Evolutionary conservation across 2,888 invertebrate genomes (phyloP).

Genomic region (Brachynemurus nebulosus): DNA sequence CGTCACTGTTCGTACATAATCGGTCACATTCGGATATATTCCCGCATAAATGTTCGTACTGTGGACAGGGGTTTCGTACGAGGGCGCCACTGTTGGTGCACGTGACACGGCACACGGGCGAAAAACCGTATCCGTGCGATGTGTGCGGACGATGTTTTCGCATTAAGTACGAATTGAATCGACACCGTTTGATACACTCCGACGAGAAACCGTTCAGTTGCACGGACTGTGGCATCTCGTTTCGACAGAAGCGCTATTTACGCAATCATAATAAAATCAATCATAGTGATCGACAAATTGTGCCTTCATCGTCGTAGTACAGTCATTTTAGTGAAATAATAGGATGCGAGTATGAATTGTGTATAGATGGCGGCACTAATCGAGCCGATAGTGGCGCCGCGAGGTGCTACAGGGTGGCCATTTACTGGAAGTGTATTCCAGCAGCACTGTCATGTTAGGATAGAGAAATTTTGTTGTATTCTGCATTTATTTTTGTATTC

Average conservation of each 20-base stretch:
- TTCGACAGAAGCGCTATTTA: conserved; percentile 38
- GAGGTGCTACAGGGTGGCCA: no score
- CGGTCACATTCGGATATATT: conserved; percentile 41
- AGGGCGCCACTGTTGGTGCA: conserved; percentile 42
- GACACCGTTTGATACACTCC: conserved; percentile 38
- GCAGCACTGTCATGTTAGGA: no score
- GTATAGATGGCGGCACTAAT: no score
- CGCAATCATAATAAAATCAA: conserved; percentile 35
- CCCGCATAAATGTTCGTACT: conserved; percentile 43
- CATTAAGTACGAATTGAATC: conserved; percentile 42
- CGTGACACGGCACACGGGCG: conserved; percentile 44
- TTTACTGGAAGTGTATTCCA: no score
- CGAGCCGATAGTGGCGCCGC: no score
- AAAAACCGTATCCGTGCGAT: conserved; percentile 43
- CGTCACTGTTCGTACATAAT: conserved; percentile 46
- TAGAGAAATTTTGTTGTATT: no score
- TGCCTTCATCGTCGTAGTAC: not conserved
- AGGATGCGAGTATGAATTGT: no score
- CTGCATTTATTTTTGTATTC: no score
- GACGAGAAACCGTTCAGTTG: conserved; percentile 37
- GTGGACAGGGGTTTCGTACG: conserved; percentile 44
- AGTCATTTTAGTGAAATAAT: no score
- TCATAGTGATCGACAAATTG: conserved; percentile 20
- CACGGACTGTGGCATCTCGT: conserved; percentile 31
- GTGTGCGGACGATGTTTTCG: conserved; percentile 42